These are phyloP conservation scores for Cephus nigrinus DNA, from an alignment of 2,888 invertebrate genomes.

Conservation along the genomic window DNA sequence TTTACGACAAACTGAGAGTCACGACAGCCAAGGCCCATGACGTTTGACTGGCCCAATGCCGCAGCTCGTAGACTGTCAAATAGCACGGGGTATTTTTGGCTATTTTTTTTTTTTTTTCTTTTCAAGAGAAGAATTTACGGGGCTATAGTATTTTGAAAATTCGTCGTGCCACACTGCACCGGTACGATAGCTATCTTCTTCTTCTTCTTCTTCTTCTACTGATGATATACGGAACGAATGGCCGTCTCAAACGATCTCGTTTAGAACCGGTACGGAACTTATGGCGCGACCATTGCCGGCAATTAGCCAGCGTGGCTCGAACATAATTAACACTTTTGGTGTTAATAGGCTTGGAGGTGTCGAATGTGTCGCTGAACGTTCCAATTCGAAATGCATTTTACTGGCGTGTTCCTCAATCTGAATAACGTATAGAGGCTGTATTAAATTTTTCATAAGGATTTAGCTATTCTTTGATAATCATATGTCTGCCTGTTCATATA, in stretches of 20 bases:
- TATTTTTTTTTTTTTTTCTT: neutral
- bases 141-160: neutral
- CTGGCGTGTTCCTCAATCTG: neutral
- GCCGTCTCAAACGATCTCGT: slow-evolving; percentile 44
- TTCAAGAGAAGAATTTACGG: neutral
- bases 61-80: neutral
- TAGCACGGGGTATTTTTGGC: neutral
- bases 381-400: slow-evolving; percentile 14
- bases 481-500: no score
- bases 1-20: slow-evolving; percentile 18
- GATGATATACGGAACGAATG: neutral
- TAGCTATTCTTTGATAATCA: neutral
- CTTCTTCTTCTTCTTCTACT: neutral
- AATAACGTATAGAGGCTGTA: neutral
- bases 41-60: neutral
- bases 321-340: slow-evolving; percentile 60
- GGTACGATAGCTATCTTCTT: neutral
- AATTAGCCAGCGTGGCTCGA: slow-evolving; percentile 55
- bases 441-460: neutral
- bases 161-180: neutral
- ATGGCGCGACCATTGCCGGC: slow-evolving; percentile 44
- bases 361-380: slow-evolving; percentile 43
- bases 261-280: slow-evolving; percentile 34
- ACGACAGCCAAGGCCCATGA: neutral
- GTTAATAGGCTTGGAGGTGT: slow-evolving; percentile 62